Conservation (phyloP, 2,888 invertebrate species). For the Panorpa germanica region DNA sequence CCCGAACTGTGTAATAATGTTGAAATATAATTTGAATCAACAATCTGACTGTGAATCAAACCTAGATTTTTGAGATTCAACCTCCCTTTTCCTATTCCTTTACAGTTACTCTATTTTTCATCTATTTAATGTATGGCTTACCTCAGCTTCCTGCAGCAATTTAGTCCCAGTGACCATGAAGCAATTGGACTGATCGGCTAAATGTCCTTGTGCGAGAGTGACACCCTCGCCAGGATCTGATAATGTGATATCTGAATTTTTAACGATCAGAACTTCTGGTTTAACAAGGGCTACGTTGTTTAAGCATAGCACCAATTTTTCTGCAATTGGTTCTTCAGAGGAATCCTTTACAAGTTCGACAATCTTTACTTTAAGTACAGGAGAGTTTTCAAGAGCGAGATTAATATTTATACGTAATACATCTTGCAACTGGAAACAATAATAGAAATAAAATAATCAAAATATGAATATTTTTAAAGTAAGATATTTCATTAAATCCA, state of each 20-base stretch:
- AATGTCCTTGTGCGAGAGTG: constrained; percentile 32
- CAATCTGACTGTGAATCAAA: too few species aligned
- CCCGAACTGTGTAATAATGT: too few species aligned
- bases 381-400: constrained; percentile 50
- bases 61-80: too few species aligned
- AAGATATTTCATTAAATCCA: too few species aligned
- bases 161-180: constrained; percentile 15
- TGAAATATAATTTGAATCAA: too few species aligned
- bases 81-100: too few species aligned
- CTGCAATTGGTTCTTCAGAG: constrained; percentile 29
- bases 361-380: constrained; percentile 37
- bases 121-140: too few species aligned
- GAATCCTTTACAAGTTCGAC: constrained; percentile 34
- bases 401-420: constrained; percentile 43
- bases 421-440: constrained; percentile 28
- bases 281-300: constrained; percentile 41
- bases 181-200: constrained; percentile 19
- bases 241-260: too few species aligned
- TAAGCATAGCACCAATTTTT: constrained; percentile 30
- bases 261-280: constrained; percentile 35
- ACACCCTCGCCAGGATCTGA: constrained; percentile 28
- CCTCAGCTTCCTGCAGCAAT: too few species aligned
- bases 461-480: constrained; percentile 16
- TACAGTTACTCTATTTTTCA: too few species aligned
- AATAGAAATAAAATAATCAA: too few species aligned